These are phyloP conservation scores for Phalacrocorax brasilianus DNA, from an alignment of 2,113 vertebrate species.

Conservation along the genomic window DNA sequence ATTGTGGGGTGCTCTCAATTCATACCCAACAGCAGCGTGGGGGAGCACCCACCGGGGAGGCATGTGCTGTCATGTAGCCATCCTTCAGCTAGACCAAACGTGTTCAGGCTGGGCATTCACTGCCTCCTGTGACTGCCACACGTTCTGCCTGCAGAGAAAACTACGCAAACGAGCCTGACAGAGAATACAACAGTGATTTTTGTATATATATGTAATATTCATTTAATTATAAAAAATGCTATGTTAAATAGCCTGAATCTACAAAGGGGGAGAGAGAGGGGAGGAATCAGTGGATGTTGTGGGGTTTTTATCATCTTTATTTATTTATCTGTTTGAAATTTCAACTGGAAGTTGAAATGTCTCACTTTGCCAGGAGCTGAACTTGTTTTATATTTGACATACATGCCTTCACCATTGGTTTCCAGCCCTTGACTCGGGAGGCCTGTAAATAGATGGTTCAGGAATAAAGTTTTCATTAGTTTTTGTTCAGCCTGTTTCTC, in stretches of 20 bases:
- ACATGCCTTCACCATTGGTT: background rate
- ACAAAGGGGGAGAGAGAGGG: background rate
- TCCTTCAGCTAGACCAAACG: background rate
- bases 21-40: fast-evolving
- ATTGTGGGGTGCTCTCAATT: background rate
- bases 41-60: fast-evolving
- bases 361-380: background rate
- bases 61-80: fast-evolving
- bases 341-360: background rate
- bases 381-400: background rate
- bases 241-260: background rate
- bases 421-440: background rate
- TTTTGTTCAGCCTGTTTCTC: background rate
- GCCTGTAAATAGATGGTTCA: background rate
- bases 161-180: background rate
- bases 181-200: background rate
- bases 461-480: background rate
- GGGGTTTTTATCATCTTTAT: background rate
- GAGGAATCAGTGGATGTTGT: background rate
- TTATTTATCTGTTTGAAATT: background rate
- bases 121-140: background rate
- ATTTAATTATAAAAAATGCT: background rate
- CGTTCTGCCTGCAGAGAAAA: background rate
- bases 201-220: background rate
- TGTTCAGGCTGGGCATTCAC: background rate